Conservation (phyloP, 2,797 vertebrate species). For the Gambusia yucatana region DNA sequence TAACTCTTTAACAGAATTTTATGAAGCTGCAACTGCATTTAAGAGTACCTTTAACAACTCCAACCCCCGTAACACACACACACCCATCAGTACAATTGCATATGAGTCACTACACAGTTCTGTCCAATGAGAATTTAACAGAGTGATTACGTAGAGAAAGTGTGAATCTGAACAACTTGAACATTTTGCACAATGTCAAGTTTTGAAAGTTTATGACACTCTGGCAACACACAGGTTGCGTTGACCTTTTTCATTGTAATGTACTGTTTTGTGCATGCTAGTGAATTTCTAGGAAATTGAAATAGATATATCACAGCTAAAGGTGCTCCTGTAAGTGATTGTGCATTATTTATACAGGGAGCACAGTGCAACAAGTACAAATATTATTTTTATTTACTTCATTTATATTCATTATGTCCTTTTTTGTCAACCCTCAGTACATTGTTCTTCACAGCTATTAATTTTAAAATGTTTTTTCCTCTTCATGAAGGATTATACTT, state of each 20-base stretch:
- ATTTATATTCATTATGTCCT: background rate
- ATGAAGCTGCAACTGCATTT: background rate
- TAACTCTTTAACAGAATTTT: constrained; percentile 6
- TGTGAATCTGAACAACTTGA: background rate
- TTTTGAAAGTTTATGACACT: background rate
- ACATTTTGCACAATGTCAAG: background rate
- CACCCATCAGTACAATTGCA: constrained; percentile 12
- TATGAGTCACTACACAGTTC: background rate
- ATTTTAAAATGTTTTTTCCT: background rate
- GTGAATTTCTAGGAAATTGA: no score
- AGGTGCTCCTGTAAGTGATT: background rate
- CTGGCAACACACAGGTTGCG: background rate
- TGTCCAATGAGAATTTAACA: background rate
- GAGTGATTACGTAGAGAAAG: background rate
- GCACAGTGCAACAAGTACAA: background rate
- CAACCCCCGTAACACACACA: background rate
- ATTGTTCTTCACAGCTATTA: background rate
- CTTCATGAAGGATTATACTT: background rate
- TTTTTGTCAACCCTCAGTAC: background rate
- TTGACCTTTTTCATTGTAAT: background rate
- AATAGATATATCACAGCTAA: background rate
- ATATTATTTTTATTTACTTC: no score
- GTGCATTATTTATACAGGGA: background rate
- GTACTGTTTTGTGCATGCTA: background rate
- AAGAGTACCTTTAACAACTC: constrained; percentile 1